These are phyloP conservation scores for Triops cancriformis DNA, from an alignment of 1,140 invertebrate species.

Conservation along the genomic window DNA sequence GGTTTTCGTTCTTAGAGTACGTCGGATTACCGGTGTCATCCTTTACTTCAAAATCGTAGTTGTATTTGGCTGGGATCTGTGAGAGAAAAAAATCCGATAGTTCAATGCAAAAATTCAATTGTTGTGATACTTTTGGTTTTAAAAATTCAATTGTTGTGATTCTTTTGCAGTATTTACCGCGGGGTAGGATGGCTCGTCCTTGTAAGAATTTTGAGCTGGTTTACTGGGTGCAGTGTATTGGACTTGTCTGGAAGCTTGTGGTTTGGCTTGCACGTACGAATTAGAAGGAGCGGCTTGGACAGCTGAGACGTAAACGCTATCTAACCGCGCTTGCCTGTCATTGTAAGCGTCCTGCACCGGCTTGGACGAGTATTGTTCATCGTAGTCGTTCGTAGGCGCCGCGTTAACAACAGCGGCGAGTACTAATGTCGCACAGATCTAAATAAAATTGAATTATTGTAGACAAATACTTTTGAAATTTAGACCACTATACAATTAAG, in stretches of 20 bases:
- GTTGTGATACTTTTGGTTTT: no score
- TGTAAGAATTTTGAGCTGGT: not conserved
- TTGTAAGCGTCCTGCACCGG: not conserved
- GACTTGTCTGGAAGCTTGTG: not conserved
- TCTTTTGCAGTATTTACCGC: not conserved
- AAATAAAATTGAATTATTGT: not conserved
- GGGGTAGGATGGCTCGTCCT: not conserved
- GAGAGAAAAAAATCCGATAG: not conserved
- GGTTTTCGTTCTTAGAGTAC: slow-evolving; percentile 15
- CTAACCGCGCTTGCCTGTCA: not conserved
- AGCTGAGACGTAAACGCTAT: not conserved
- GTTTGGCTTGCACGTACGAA: not conserved
- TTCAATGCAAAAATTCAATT: not conserved
- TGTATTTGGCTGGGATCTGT: slow-evolving; percentile 12
- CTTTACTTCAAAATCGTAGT: slow-evolving; percentile 16
- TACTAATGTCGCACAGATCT: not conserved
- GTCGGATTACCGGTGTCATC: not conserved
- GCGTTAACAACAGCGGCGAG: not conserved
- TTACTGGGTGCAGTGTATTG: not conserved
- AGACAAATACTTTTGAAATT: no score
- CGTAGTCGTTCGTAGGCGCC: not conserved
- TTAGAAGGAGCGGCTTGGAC: not conserved
- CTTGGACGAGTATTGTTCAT: not conserved
- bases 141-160: no score
- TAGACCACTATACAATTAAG: no score